Evolutionary conservation across 2,888 invertebrate genomes (phyloP), one percentile per base, ranked within the genome.

Genomic region (Leucophora obtusa): DNA sequence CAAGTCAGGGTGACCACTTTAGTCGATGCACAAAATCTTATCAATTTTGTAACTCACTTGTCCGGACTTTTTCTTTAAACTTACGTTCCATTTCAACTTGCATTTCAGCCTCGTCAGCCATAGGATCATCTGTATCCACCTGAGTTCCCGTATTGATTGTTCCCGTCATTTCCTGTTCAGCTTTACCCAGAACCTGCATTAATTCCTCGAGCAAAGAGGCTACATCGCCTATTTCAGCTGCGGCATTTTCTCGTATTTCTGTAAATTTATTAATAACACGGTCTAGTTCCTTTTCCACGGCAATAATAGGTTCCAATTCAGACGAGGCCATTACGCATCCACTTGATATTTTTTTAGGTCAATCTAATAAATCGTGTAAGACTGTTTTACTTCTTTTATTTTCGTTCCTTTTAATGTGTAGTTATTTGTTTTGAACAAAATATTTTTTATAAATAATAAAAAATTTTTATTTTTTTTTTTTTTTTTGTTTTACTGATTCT

Each of bases 251-350:
- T n/a, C 88, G 87, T 24, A 91, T 88, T 65, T 87, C 88, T 28
- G 87, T 87, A 69, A 91, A 87, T 79, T 89, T 91, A 15, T 85
- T 84, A 14, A 90, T 87, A 10, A 91, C 90, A 35, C 89, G 87
- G 81, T 90, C 89, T 17, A 91, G 85, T 65, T 91, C 91, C 82
- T 90, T 90, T 82, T 91, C 91, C 14, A 91, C 90, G 4, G 89
- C 87, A 56, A 86, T 82, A 75, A 89, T 89, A 6, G 90, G 88
- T 77, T 90, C 90, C 86, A 87, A 87, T 81, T 89, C 89, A 2
- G 69, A 60, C 9, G 73, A 72, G 7, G 76, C 47, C 68, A 70
- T 73, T 65, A 60, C n/a, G n/a, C n/a, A 47, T 47, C n/a, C 43
- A n/a, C 14, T 47, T 11, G 14, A 38, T 11, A 9, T 38, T 15